These are phyloP conservation scores for Alentia gelatinosa DNA, from an alignment of 2,888 invertebrate species.

Conservation along the genomic window DNA sequence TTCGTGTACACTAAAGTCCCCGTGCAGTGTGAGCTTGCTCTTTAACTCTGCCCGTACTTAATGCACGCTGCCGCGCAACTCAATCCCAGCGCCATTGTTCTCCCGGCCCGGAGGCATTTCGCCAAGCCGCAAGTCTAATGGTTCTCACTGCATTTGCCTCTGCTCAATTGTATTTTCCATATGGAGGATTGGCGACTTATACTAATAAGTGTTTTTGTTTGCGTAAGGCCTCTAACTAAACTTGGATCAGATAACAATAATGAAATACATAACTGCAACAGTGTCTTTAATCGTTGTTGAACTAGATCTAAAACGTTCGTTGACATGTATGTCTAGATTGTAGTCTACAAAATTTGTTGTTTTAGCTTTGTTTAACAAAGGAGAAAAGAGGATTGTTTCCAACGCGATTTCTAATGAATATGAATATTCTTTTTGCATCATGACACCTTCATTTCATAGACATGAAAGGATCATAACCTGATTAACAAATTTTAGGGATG, in stretches of 20 bases:
- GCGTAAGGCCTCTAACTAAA: neutral
- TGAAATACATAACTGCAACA: no score
- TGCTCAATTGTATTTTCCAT: conserved; percentile 43
- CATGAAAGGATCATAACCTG: no score
- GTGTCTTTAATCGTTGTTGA: no score
- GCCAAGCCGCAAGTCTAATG: conserved; percentile 14
- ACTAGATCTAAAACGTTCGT: no score
- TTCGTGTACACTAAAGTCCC: neutral
- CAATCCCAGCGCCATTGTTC: neutral
- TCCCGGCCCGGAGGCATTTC: neutral
- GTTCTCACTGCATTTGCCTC: neutral
- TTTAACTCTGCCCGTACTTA: neutral
- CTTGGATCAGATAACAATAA: neutral
- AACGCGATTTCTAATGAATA: no score
- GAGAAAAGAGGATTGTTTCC: no score
- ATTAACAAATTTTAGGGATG: no score
- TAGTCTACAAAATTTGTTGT: no score
- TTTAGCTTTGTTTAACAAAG: no score
- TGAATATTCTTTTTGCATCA: no score
- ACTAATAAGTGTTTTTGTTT: conserved; percentile 25
- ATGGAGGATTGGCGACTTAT: neutral
- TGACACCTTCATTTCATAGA: no score
- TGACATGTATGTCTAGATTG: no score
- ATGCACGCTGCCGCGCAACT: neutral
- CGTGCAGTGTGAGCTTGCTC: neutral